Evolutionary conservation across 2,797 vertebrate species (phyloP), one percentile per base, ranked within the genome.

Genomic region (Syngnathus acus): DNA sequence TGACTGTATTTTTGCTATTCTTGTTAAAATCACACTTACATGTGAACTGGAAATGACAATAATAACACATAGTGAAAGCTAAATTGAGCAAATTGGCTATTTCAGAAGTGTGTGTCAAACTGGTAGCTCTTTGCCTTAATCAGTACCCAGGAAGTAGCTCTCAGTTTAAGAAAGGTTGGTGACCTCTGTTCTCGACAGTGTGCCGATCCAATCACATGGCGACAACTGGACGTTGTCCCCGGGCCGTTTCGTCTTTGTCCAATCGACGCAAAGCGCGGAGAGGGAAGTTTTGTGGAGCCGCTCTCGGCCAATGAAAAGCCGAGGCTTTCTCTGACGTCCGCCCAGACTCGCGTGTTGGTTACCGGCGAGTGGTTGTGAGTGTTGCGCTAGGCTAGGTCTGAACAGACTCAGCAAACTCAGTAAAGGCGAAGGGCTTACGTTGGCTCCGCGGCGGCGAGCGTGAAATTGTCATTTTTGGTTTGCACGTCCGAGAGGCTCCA

Each of bases 191-290:
- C 45, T 48, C 0, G 14, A 17, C 14, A 47, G 45, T 7, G 37
- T 1, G 19, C 23, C 74, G 79, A 78, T 13, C 91, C 91, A 92
- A 92, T 91, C 81, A 84, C 8, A 63, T 21, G 69, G 73, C 91
- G 91, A 89, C 91, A 92, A 93, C 91, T 93, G 88, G 89, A 87
- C 90, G 86, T 77, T 87, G 84, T 76, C 68, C 83, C 84, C 74
- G 73, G 72, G 83, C 32, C 82, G 70, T 64, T 45, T 42, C 0
- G 1, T 0, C 3, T 5, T 4, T 1, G 69, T 43, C 89, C 89
- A 92, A 88, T 91, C 72, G 72, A 55, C 62, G 45, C 0, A 5
- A 2, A 67, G 6, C 77, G 71, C 89, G 89, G 91, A 82, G 75
- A 78, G 4, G 14, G 11, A 39, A 53, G 62, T 51, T 11, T 57